phyloP scores from a whole-genome alignment of 2,113 vertebrate species.

The Ptyas mucosa region DNA sequence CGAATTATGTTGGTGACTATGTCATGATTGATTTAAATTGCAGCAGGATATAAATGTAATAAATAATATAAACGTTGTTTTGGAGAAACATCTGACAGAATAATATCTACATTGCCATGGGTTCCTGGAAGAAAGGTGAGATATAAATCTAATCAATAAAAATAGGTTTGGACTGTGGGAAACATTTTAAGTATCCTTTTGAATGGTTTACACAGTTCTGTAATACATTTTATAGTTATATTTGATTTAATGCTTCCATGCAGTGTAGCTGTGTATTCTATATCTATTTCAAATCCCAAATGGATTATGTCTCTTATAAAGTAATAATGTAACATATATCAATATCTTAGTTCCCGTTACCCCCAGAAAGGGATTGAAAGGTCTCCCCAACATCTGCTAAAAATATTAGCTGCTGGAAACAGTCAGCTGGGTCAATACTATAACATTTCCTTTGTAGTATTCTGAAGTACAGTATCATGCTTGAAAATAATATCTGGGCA shows the following conservation, averaged over 20 bases:
- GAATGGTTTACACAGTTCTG: background rate
- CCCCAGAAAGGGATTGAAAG: slow-evolving; percentile 6
- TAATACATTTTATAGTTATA: background rate
- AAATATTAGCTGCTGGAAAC: slow-evolving; percentile 34
- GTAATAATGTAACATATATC: slow-evolving; percentile 28
- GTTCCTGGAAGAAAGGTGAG: background rate
- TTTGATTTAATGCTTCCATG: slow-evolving; percentile 29
- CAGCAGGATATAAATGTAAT: background rate
- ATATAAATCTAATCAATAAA: background rate
- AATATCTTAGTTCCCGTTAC: background rate
- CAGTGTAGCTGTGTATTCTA: background rate
- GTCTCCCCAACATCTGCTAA: slow-evolving; percentile 47
- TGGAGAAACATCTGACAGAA: background rate
- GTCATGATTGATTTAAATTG: background rate
- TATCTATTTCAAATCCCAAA: slow-evolving; percentile 22
- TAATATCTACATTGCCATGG: background rate
- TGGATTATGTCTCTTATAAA: slow-evolving; percentile 12
- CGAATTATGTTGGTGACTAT: background rate
- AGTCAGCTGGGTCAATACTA: background rate
- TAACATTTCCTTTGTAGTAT: slow-evolving; percentile 32
- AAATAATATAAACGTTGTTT: background rate
- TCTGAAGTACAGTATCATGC: background rate
- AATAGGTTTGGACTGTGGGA: background rate
- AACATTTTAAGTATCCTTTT: background rate
- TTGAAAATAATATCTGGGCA: slow-evolving; percentile 20